These are phyloP conservation scores for Dolomedes plantarius DNA, from an alignment of 2,888 invertebrate species.

Conservation along the genomic window DNA sequence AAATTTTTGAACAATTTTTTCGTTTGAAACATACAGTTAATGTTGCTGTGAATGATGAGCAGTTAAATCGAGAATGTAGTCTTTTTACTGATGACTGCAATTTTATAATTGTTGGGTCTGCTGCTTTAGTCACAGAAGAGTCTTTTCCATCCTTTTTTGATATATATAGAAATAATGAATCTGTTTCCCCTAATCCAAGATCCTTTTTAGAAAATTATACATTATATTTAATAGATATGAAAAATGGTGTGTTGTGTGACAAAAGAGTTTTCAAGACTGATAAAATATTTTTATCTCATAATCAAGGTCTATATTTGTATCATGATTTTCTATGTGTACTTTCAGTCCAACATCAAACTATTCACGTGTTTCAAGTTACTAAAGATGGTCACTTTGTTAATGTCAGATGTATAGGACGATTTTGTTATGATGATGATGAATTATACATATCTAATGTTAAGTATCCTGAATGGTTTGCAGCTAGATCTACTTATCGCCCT, in stretches of 20 bases:
- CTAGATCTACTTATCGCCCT: slow-evolving; percentile 78
- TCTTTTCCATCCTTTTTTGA: slow-evolving; percentile 88
- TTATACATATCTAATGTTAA: slow-evolving; percentile 84
- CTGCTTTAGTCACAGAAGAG: slow-evolving; percentile 89
- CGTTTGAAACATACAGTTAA: slow-evolving; percentile 83
- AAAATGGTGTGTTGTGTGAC: slow-evolving; percentile 88
- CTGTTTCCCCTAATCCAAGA: slow-evolving; percentile 89
- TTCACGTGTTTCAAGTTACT: slow-evolving; percentile 92
- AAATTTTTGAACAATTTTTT: slow-evolving; percentile 90
- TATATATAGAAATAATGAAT: slow-evolving; percentile 93
- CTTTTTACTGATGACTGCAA: slow-evolving; percentile 93
- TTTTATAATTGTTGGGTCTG: slow-evolving; percentile 91
- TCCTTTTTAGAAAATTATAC: slow-evolving; percentile 93
- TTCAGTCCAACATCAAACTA: slow-evolving; percentile 95
- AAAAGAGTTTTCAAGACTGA: slow-evolving; percentile 89
- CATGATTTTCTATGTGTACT: slow-evolving; percentile 93
- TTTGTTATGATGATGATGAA: slow-evolving; percentile 90
- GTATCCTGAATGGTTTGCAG: slow-evolving; percentile 76
- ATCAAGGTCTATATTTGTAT: slow-evolving; percentile 95
- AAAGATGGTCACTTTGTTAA: slow-evolving; percentile 87
- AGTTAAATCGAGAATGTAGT: slow-evolving; percentile 95
- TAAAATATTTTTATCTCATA: slow-evolving; percentile 94
- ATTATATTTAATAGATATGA: slow-evolving; percentile 88
- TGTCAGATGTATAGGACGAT: slow-evolving; percentile 87
- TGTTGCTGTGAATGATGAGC: slow-evolving; percentile 87